These are phyloP conservation scores for Acanthosoma haemorrhoidale DNA, from an alignment of 2,888 invertebrate genomes.

Conservation along the genomic window DNA sequence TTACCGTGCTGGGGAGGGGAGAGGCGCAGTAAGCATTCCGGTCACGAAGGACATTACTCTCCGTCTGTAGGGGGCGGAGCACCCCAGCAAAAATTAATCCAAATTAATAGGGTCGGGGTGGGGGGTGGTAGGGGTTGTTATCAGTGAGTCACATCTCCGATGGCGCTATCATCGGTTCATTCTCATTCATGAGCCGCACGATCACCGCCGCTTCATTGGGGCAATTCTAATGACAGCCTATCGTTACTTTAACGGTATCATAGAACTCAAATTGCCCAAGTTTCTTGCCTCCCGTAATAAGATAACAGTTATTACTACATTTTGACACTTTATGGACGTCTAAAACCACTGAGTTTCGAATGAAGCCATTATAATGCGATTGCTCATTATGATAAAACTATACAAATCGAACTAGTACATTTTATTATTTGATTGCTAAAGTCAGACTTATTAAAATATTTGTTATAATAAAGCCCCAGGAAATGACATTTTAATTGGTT, in stretches of 20 bases:
- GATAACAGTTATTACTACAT: too few species aligned
- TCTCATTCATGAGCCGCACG: background rate
- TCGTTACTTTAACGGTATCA: background rate
- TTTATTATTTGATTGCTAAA: too few species aligned
- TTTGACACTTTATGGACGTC: too few species aligned
- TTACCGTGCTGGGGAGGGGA: background rate
- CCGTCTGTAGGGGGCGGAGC: background rate
- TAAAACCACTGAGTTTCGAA: too few species aligned
- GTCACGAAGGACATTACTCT: conserved; percentile 4
- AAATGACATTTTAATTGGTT: too few species aligned
- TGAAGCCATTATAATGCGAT: too few species aligned
- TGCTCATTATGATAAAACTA: too few species aligned
- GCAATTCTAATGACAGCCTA: background rate
- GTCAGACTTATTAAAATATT: too few species aligned
- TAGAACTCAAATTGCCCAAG: background rate
- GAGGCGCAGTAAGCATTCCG: background rate
- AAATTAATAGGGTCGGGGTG: background rate
- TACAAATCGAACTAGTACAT: too few species aligned
- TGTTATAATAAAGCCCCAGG: too few species aligned
- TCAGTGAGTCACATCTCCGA: background rate
- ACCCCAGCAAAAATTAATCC: background rate
- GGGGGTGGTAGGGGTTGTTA: background rate
- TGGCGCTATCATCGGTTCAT: background rate
- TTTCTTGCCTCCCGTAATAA: too few species aligned
- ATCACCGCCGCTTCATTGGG: background rate